A percentile compares a stretch with the other conserved stretches of the same genome.
Evolutionary conservation across 2,797 vertebrate genomes (phyloP).

Genomic region (Sciurus carolinensis): DNA sequence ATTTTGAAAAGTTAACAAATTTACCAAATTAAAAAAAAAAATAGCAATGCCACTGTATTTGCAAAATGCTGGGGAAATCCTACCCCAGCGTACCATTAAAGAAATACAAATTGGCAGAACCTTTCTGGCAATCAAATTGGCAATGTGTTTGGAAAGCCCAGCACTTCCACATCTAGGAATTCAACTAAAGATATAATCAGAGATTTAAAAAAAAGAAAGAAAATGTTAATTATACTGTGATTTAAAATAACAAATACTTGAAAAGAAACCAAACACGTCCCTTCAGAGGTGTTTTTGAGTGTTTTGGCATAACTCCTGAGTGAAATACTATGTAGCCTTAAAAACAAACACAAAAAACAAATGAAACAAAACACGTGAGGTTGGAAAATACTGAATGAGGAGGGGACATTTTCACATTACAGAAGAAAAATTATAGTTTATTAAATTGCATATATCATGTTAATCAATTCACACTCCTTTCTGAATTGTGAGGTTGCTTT

Average conservation of each 20-base stretch:
- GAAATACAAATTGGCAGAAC: not conserved
- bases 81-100: not conserved
- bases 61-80: not conserved
- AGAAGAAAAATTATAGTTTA: not conserved
- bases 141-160: not conserved
- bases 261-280: not conserved
- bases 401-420: not conserved
- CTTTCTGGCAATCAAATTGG: not conserved
- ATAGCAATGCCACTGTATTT: not conserved
- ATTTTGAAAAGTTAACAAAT: conserved; percentile 38
- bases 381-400: conserved; percentile 12
- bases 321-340: conserved; percentile 27
- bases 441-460: not conserved
- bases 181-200: conserved; percentile 17
- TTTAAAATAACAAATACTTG: conserved; percentile 11
- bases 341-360: conserved; percentile 25
- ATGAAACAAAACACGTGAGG: not conserved
- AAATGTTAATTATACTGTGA: conserved; percentile 29
- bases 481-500: not conserved
- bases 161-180: not conserved
- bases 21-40: not conserved
- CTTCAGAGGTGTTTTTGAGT: conserved; percentile 31
- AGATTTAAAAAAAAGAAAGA: not conserved
- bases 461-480: not conserved
- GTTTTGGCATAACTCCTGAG: not conserved